These are phyloP conservation scores for Dasyornis broadbenti DNA, from an alignment of 2,113 vertebrate genomes.

Conservation along the genomic window DNA sequence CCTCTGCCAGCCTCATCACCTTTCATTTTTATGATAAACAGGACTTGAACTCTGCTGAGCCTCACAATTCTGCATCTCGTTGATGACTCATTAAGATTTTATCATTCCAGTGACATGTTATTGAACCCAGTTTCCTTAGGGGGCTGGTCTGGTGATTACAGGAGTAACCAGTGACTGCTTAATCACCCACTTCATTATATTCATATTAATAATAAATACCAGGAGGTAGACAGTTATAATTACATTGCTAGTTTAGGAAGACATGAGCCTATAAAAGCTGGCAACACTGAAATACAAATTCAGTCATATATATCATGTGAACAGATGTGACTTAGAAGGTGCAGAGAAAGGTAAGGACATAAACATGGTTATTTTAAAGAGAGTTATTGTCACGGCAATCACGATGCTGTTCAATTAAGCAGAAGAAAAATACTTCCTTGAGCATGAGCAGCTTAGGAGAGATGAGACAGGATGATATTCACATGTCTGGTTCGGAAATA, in stretches of 20 bases:
- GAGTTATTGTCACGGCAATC: background rate
- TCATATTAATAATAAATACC: conserved; percentile 70
- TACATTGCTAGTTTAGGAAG: conserved; percentile 50
- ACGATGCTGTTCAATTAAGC: background rate
- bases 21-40: conserved; percentile 39
- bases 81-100: conserved; percentile 65
- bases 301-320: background rate
- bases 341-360: background rate
- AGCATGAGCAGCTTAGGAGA: background rate
- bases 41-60: conserved; percentile 24
- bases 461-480: background rate
- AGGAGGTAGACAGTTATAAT: conserved; percentile 57
- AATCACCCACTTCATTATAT: conserved; percentile 67
- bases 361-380: conserved; percentile 12
- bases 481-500: background rate
- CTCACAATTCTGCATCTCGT: background rate
- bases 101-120: conserved; percentile 54
- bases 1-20: background rate
- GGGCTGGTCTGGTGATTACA: conserved; percentile 48
- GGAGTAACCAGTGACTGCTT: conserved; percentile 58
- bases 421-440: background rate
- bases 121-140: conserved; percentile 53
- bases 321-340: conserved; percentile 1
- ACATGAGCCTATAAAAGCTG: conserved; percentile 8
- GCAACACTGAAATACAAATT: conserved; percentile 35